These are phyloP conservation scores for Chelonoidis abingdonii DNA, from an alignment of 2,113 vertebrate genomes.

Conservation along the genomic window DNA sequence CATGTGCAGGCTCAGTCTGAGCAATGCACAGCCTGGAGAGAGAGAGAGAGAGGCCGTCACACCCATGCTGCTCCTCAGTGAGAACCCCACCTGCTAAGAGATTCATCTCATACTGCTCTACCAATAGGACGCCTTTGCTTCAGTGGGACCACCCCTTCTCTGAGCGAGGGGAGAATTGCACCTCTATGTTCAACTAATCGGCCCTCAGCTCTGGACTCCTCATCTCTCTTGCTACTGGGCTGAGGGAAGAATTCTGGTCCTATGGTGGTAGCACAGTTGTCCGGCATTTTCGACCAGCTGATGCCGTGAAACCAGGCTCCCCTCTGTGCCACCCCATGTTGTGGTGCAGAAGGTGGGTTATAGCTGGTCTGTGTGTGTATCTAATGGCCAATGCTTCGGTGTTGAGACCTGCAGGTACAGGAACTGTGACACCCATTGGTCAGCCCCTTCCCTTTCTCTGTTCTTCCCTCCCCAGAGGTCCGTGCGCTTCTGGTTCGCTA, in stretches of 20 bases:
- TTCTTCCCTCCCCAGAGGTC: slow-evolving; percentile 80
- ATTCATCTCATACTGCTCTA: background rate
- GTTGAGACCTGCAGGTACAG: background rate
- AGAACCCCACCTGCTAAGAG: background rate
- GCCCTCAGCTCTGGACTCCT: background rate
- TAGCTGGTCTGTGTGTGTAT: background rate
- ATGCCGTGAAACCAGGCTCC: background rate
- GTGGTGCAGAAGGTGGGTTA: background rate
- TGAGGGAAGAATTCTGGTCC: background rate
- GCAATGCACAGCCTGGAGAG: background rate
- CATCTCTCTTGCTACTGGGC: background rate
- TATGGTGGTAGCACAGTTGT: background rate
- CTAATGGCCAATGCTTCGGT: background rate
- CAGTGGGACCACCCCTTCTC: background rate
- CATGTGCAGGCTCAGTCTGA: background rate
- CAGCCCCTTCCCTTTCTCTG: background rate
- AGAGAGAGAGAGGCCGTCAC: background rate
- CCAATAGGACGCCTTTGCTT: background rate
- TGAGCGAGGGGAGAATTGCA: background rate
- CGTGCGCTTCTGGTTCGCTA: slow-evolving; percentile 95
- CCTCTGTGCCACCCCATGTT: background rate
- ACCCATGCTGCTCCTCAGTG: background rate
- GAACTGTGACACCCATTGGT: background rate
- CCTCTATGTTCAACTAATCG: background rate
- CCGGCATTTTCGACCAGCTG: background rate